A percentile compares a stretch with the other conserved stretches of the same genome.
Conservation (phyloP, 2,797 vertebrate species). For the Pseudochaenichthys georgianus region DNA sequence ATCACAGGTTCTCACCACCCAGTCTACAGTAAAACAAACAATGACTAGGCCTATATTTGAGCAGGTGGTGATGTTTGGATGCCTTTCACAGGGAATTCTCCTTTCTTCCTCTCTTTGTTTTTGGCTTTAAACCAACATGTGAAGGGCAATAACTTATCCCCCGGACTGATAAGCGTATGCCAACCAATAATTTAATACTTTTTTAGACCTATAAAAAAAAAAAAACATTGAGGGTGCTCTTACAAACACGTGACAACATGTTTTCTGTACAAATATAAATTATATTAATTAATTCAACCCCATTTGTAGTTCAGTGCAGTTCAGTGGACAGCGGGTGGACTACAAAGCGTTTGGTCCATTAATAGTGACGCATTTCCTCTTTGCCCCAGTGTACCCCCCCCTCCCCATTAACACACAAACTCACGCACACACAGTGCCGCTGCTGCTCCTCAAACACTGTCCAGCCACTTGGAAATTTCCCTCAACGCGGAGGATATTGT, state of each 20-base stretch:
- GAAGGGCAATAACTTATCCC: background rate
- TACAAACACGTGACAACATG: background rate
- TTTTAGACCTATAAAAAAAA: background rate
- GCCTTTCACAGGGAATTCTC: background rate
- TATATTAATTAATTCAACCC: too few species aligned
- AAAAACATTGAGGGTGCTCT: background rate
- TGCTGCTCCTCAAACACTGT: conserved; percentile 45
- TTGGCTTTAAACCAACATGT: background rate
- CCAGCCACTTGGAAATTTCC: conserved; percentile 78
- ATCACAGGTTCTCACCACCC: background rate
- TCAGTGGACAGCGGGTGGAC: conserved; percentile 48
- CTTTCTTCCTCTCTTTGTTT: background rate
- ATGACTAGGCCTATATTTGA: conserved; percentile 35
- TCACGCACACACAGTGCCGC: conserved; percentile 27
- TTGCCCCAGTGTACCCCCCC: conserved; percentile 61
- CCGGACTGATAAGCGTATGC: background rate
- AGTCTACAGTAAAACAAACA: conserved; percentile 39
- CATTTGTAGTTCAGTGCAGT: conserved; percentile 32
- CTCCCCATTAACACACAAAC: conserved; percentile 37
- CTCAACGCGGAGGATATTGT: conserved; percentile 73
- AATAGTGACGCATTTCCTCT: conserved; percentile 85
- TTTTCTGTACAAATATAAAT: background rate
- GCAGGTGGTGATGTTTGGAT: conserved; percentile 28
- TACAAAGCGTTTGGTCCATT: conserved; percentile 75
- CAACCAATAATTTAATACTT: background rate